phyloP scores from a whole-genome alignment of 2,797 vertebrate genomes.

The Ispidina lecontei region DNA sequence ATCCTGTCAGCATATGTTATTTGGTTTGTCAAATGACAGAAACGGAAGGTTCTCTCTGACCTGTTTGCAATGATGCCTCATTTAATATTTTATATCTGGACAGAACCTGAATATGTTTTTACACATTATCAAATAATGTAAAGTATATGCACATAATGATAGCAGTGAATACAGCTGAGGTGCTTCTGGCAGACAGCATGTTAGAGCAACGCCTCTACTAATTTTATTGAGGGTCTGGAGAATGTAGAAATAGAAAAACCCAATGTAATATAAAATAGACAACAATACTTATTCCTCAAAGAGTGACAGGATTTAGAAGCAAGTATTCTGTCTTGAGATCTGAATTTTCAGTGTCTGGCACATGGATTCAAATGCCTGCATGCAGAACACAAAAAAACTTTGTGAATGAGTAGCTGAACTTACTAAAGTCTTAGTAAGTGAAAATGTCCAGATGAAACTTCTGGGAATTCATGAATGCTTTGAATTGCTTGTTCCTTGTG shows the following conservation, averaged over 20 bases:
- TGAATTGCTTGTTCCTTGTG: not conserved
- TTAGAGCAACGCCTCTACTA: not conserved
- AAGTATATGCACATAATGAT: conserved; percentile 23
- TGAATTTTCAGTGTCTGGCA: not conserved
- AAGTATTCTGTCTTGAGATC: not conserved
- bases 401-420: not conserved
- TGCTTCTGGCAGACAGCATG: not conserved
- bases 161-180: not conserved
- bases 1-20: not conserved
- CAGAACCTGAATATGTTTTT: not conserved
- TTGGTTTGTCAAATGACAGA: not conserved
- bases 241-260: not conserved
- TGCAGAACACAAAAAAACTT: not conserved
- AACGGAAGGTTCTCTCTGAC: not conserved
- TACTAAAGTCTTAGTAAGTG: not conserved
- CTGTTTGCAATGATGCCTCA: not conserved
- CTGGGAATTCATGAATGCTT: not conserved
- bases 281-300: not conserved
- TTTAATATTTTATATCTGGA: not conserved
- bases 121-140: conserved; percentile 23
- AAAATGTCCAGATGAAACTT: not conserved
- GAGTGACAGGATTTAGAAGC: not conserved
- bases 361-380: not conserved
- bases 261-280: not conserved
- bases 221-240: not conserved